These are phyloP conservation scores for Penaeus vannamei DNA, from an alignment of 1,140 invertebrate genomes.

Conservation along the genomic window DNA sequence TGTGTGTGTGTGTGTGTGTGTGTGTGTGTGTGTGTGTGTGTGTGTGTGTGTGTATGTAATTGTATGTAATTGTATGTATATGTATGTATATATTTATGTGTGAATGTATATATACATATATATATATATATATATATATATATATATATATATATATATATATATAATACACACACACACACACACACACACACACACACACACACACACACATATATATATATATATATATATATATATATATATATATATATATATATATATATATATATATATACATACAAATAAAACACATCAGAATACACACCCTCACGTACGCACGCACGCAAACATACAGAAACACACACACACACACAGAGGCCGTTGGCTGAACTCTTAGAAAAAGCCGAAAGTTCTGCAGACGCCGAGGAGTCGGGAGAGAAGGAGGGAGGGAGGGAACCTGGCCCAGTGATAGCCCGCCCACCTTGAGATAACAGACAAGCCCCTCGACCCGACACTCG, in stretches of 20 bases:
- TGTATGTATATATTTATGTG: not conserved
- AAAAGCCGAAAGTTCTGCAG: too few species aligned
- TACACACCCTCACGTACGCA: not conserved
- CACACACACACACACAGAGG: too few species aligned
- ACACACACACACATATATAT: not conserved
- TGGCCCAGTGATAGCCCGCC: too few species aligned
- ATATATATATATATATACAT: not conserved
- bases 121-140: not conserved
- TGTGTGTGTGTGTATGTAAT: not conserved
- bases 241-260: not conserved
- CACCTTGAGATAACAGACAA: too few species aligned
- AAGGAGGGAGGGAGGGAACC: too few species aligned
- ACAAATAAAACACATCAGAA: not conserved
- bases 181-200: not conserved
- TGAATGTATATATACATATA: constrained; percentile 11
- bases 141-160: constrained; percentile 2
- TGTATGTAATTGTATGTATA: not conserved
- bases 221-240: constrained; percentile 5
- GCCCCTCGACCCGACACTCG: too few species aligned
- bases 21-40: not conserved
- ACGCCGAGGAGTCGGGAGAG: too few species aligned
- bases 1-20: not conserved
- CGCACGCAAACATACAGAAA: too few species aligned
- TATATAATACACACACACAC: not conserved
- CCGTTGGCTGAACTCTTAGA: too few species aligned